These are phyloP conservation scores for Cyanistes caeruleus DNA, from an alignment of 2,113 vertebrate species.

Conservation along the genomic window DNA sequence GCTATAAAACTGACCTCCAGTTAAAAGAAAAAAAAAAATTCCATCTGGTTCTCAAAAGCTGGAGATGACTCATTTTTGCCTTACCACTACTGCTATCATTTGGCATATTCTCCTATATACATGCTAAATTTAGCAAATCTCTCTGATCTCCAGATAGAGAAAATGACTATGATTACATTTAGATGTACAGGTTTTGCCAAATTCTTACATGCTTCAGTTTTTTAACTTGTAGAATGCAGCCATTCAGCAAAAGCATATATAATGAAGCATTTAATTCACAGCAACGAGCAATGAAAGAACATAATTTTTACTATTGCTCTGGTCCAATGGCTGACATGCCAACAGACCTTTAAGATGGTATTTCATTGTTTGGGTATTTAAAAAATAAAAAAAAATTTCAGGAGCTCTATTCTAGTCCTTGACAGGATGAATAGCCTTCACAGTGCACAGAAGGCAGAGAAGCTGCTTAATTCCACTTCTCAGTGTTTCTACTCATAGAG, in stretches of 20 bases:
- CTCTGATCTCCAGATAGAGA: background rate
- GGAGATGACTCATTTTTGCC: constrained; percentile 48
- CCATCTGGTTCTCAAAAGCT: constrained; percentile 38
- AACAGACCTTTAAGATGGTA: background rate
- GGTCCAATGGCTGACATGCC: background rate
- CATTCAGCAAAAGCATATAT: background rate
- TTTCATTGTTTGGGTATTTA: background rate
- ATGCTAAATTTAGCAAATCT: constrained; percentile 3
- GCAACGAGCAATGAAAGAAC: fast-evolving
- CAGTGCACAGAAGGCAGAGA: background rate
- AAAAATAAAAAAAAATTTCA: background rate
- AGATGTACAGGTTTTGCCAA: background rate
- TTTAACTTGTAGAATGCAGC: background rate
- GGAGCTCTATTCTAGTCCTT: background rate
- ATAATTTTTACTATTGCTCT: background rate
- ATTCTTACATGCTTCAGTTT: background rate
- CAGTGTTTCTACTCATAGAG: background rate
- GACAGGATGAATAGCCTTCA: background rate
- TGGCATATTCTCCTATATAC: background rate
- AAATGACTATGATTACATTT: background rate
- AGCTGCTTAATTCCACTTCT: background rate
- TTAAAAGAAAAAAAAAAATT: background rate
- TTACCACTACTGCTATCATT: constrained; percentile 46
- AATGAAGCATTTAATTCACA: background rate
- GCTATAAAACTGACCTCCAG: constrained; percentile 8